Evolutionary conservation across 2,888 invertebrate genomes (phyloP), one percentile per base, ranked within the genome.

Genomic region (Synanthedon myopaeformis): DNA sequence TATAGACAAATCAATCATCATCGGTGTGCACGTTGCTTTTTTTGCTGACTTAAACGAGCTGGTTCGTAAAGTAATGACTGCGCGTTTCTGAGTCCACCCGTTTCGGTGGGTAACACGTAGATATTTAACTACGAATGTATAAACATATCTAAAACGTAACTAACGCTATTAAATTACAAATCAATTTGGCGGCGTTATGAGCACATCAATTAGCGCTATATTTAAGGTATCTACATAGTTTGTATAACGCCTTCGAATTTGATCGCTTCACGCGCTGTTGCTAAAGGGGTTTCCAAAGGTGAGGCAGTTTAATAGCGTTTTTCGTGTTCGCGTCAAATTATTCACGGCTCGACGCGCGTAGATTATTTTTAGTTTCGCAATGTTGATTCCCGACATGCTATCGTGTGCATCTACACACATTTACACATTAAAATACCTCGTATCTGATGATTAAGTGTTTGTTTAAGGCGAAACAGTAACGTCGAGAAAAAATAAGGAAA

Each of bases 1-100:
- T 73, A 68, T 69, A 66, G 74, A 80, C 63, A 72, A 75, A 81
- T 82, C 82, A 83, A 83, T 85, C 79, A 79, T 85, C 79, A 79
- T 72, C 65, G 66, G 61, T 58, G 61, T 67, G 67, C 67, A 69
- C 59, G 68, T 62, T 59, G 59, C 65, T 67, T 81, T 81, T 77
- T 81, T 82, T 79, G 74, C 72, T 59, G 66, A 62, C 67, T 67
- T 72, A 74, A 78, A 80, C 75, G 71, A 78, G 73, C 66, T 65
- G 68, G 28, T 62, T 62, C 58, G 67, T 79, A 23, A 23, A 23
- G 23, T 23, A 76, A 83, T 83, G 80, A 82, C 72, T 71, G 57
- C 60, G 75, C 72, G 66, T 67, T 74, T 76, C 74, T 72, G 70
- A 61, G 23, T 5, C 23, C 71, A 62, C 66, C 61, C 64, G 59